Evolutionary conservation across 2,797 vertebrate genomes (phyloP).

Genomic region (Steatocranus sp.): DNA sequence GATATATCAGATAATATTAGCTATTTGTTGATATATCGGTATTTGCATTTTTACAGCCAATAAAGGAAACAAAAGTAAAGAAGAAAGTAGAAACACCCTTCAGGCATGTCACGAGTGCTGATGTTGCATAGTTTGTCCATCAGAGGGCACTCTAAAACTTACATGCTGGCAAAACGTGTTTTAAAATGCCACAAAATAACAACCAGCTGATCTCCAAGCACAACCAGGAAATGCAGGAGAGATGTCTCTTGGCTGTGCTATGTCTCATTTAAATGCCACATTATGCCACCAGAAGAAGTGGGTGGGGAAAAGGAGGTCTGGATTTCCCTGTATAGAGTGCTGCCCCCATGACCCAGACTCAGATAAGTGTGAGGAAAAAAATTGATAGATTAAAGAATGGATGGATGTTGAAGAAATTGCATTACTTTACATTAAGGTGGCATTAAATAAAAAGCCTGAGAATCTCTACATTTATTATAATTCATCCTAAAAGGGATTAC

Average conservation of each 20-base stretch:
- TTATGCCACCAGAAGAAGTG: not conserved
- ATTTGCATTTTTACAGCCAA: not conserved
- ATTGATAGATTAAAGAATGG: not conserved
- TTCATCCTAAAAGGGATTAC: not conserved
- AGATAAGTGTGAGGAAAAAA: not conserved
- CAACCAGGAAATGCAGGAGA: not conserved
- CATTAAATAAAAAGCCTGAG: not conserved
- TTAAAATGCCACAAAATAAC: not conserved
- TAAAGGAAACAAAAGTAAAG: not conserved
- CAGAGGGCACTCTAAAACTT: not conserved
- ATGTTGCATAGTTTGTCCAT: not conserved
- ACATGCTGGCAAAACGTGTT: not conserved
- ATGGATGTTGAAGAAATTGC: not conserved
- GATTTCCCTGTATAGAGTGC: not conserved
- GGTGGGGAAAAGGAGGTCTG: not conserved
- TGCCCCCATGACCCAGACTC: not conserved
- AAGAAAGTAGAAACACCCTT: not conserved
- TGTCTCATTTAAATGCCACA: not conserved
- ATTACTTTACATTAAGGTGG: not conserved
- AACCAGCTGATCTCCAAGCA: not conserved
- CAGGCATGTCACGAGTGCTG: not conserved
- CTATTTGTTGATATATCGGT: not conserved
- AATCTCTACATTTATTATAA: not conserved
- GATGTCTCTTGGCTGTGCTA: not conserved
- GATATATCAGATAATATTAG: not conserved